Percentiles rank a stretch among this genome's conserved stretches.
Conservation (phyloP, 2,113 vertebrate genomes). For the Nematolebias whitei region DNA sequence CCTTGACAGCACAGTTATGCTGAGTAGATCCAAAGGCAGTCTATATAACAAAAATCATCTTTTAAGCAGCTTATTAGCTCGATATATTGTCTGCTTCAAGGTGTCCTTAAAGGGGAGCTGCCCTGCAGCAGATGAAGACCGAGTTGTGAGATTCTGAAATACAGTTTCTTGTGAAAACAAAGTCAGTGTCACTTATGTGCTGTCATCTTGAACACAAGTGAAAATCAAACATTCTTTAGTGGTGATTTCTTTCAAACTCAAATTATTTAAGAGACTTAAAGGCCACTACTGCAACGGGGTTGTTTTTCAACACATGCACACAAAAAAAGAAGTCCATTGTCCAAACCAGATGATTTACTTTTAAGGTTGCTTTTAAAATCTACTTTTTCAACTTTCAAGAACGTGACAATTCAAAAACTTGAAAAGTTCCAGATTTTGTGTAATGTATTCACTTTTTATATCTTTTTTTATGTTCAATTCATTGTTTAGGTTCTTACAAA, state of each 20-base stretch:
- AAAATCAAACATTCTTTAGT: too few species aligned
- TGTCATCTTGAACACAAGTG: conserved; percentile 16
- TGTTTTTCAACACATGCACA: too few species aligned
- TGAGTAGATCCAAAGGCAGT: conserved; percentile 8
- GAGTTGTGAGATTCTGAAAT: conserved; percentile 13
- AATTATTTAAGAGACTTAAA: conserved; percentile 10
- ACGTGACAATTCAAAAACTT: too few species aligned
- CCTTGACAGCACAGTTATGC: conserved; percentile 7
- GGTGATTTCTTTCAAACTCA: too few species aligned
- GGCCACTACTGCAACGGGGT: background rate
- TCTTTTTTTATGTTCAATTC: too few species aligned
- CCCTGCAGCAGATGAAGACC: background rate
- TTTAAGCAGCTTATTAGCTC: conserved; percentile 18
- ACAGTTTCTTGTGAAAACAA: conserved; percentile 2
- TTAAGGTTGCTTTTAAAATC: too few species aligned
- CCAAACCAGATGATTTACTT: background rate
- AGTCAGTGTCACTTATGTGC: conserved; percentile 10
- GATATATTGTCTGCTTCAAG: background rate
- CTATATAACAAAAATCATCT: conserved; percentile 15
- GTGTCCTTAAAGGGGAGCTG: background rate
- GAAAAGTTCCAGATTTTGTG: too few species aligned
- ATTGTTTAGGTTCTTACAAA: too few species aligned
- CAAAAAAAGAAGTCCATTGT: too few species aligned
- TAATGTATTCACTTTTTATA: too few species aligned
- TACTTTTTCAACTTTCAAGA: too few species aligned